Evolutionary conservation across 37 sponge, comb jelly and placozoan genomes (phyloP).

Genomic region (Aphrocallistes beatrix): DNA sequence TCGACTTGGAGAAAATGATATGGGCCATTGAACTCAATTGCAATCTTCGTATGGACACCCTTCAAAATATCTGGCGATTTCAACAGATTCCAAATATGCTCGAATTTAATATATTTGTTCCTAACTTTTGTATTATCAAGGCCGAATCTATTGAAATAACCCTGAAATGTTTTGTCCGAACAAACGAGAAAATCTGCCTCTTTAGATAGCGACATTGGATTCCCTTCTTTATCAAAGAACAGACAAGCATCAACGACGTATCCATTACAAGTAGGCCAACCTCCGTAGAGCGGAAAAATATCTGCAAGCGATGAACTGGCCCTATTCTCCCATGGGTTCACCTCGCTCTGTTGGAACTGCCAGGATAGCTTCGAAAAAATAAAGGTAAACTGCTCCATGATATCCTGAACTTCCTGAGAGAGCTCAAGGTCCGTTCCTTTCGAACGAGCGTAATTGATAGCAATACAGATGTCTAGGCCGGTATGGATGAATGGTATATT

Average conservation of each 20-base stretch:
- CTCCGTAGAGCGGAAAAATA: neutral
- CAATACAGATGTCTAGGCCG: neutral
- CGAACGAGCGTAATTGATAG: neutral
- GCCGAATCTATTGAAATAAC: neutral
- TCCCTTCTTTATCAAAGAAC: neutral
- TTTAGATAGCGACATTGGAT: neutral
- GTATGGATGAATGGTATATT: neutral
- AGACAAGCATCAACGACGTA: neutral
- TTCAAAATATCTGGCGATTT: neutral
- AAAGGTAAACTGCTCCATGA: neutral
- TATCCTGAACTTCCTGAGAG: neutral
- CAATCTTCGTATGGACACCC: neutral
- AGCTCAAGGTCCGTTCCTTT: neutral
- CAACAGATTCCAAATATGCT: neutral
- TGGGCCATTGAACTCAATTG: conserved; percentile 7
- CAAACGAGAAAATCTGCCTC: neutral
- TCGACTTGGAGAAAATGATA: neutral
- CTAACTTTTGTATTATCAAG: neutral
- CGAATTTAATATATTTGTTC: too few relatives aligned
- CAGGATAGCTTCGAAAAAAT: neutral
- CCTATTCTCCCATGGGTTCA: neutral
- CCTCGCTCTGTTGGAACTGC: neutral
- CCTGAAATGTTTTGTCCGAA: too few relatives aligned
- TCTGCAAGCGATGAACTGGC: neutral
- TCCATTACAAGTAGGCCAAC: neutral